These are phyloP conservation scores for Eupithecia subfuscata DNA, from an alignment of 2,888 invertebrate species.

Conservation along the genomic window DNA sequence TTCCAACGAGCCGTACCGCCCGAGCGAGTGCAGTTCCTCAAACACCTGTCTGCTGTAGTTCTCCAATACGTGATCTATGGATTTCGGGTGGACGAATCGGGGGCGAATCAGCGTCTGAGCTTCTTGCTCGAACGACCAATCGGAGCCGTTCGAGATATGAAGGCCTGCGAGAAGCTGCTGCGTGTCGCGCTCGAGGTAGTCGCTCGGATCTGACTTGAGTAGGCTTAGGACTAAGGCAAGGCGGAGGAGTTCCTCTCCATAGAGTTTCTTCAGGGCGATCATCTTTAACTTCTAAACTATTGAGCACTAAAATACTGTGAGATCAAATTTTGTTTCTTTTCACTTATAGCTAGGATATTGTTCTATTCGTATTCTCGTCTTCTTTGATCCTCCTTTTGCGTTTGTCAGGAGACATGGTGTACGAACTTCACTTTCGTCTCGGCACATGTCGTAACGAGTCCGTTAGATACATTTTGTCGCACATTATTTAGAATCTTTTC, in stretches of 20 bases:
- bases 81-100: slow-evolving; percentile 88
- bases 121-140: slow-evolving; percentile 86
- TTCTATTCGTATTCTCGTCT: slow-evolving; percentile 34
- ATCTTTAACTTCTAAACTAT: slow-evolving; percentile 71
- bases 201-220: slow-evolving; percentile 89
- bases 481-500: slow-evolving; percentile 61
- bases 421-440: slow-evolving; percentile 60
- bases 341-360: slow-evolving; percentile 47
- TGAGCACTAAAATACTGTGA: slow-evolving; percentile 77
- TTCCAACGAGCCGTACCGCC: slow-evolving; percentile 72
- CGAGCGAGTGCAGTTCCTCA: slow-evolving; percentile 89
- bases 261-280: slow-evolving; percentile 92
- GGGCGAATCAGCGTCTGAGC: slow-evolving; percentile 84
- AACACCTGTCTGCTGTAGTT: slow-evolving; percentile 89
- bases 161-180: slow-evolving; percentile 83
- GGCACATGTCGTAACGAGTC: slow-evolving; percentile 43
- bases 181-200: slow-evolving; percentile 85
- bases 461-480: slow-evolving; percentile 50
- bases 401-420: slow-evolving; percentile 75
- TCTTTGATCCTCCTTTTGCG: slow-evolving; percentile 70
- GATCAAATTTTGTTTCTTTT: slow-evolving; percentile 59
- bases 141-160: slow-evolving; percentile 86
- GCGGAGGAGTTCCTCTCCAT: slow-evolving; percentile 92
- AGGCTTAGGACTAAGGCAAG: slow-evolving; percentile 92
- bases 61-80: slow-evolving; percentile 87